Percentiles rank a stretch among this genome's conserved stretches.
Conservation (phyloP, 2,113 vertebrate genomes). For the Mormyrus iriodes region DNA sequence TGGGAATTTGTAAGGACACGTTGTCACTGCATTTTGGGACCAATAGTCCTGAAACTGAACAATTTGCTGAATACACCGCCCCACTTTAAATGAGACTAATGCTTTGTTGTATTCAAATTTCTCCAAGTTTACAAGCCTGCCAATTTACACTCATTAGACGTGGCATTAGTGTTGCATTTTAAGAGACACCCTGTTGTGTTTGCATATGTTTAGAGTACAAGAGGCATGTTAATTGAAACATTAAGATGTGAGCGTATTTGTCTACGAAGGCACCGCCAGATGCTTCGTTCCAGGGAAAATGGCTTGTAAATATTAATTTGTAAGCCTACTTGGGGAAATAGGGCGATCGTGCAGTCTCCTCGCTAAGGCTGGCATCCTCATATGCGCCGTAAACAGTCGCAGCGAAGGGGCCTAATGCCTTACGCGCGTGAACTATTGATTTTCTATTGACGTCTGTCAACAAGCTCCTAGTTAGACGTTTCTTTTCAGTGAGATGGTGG, state of each 20-base stretch:
- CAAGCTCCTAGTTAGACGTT: background rate
- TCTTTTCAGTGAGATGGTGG: background rate
- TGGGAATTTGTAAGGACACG: background rate
- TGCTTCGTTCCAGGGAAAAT: constrained; percentile 36
- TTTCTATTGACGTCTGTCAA: background rate
- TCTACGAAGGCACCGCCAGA: constrained; percentile 45
- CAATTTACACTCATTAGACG: constrained; percentile 68
- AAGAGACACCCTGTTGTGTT: constrained; percentile 64
- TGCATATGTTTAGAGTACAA: constrained; percentile 69
- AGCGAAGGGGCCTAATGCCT: background rate
- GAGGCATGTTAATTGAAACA: constrained; percentile 71
- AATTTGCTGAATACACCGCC: background rate
- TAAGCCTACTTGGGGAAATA: constrained; percentile 24
- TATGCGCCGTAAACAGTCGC: background rate
- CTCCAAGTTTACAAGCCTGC: constrained; percentile 54
- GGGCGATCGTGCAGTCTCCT: background rate
- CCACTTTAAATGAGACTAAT: constrained; percentile 38
- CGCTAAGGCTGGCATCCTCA: background rate
- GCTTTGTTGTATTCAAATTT: constrained; percentile 55
- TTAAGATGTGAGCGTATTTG: constrained; percentile 63
- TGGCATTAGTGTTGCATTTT: constrained; percentile 65
- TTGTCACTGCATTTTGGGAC: background rate
- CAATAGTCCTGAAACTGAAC: background rate
- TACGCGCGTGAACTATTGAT: background rate
- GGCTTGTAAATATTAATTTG: constrained; percentile 46